Evolutionary conservation across 2,113 vertebrate genomes (phyloP), one percentile per base, ranked within the genome.

Genomic region (Megaleporinus macrocephalus): DNA sequence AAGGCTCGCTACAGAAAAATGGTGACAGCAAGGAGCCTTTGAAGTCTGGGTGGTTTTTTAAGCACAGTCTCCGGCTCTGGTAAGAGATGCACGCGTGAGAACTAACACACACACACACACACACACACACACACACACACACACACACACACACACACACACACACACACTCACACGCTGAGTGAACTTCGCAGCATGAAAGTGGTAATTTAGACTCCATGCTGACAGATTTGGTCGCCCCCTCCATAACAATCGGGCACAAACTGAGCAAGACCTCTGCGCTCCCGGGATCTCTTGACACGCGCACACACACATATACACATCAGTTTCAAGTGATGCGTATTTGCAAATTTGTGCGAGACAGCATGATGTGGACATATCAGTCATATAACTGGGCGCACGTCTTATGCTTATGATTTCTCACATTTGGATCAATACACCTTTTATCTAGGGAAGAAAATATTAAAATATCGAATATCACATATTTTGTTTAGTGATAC

Each of bases 171-270:
- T 22, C 65, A 62, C 51, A 18, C 11, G 41, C 16, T 78, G 24
- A 73, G 33, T 61, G 51, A 83, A 63, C 57, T 51, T 77, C 63
- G 26, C 75, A 76, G 59, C 22, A 18, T 73, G 63, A 59, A 75
- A 59, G 62, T 69, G 26, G 63, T 62, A 51, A 75, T 83, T 22
- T 65, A 65, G 75, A 73, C 41, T 83, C 36, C 77, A 36, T 36
- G 29, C 12, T 79, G 12, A 70, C 53, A 76, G 51, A 51, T 73
- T 29, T 29, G 24, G 51, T 70, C 59, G 68, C 4, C 18, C 77
- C 72, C 77, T 73, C 41, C 61, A 77, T 26, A 11, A n/a, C 18
- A 26, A 59, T 18, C 29, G 55, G 1, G 75, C 59, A 66, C 61
- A 78, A 74, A 83, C 20, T 18, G 12, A 74, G 9, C 33, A 62